These are phyloP conservation scores for Asobara japonica DNA, from an alignment of 1,140 invertebrate species.

Conservation along the genomic window DNA sequence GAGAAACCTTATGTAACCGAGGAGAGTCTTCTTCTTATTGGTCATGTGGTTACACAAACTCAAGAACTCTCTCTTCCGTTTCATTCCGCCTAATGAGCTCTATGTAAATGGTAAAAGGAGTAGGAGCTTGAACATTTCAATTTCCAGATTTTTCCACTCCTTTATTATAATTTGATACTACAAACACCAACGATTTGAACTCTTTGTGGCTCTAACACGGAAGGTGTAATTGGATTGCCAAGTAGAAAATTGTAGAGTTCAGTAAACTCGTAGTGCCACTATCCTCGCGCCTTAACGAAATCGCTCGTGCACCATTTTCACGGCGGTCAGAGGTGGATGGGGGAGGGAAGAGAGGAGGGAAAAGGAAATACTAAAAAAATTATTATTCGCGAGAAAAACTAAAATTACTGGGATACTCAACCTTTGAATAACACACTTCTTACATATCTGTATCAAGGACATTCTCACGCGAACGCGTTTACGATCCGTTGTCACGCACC, in stretches of 20 bases:
- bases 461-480: constrained; percentile 32
- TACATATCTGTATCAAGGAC: neutral
- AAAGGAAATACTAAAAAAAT: neutral
- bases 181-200: constrained; percentile 1
- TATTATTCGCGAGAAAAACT: constrained; percentile 12
- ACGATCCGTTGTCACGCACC: constrained; percentile 29
- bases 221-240: constrained; percentile 13
- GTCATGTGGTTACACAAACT: constrained; percentile 42
- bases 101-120: constrained; percentile 18
- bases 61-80: constrained; percentile 28
- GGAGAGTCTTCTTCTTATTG: constrained; percentile 23
- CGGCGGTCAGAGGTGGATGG: no score
- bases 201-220: constrained; percentile 10
- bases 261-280: constrained; percentile 5
- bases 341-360: neutral
- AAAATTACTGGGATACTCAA: neutral
- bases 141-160: neutral
- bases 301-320: neutral
- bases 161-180: neutral
- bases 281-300: neutral
- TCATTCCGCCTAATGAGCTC: constrained; percentile 31
- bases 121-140: neutral
- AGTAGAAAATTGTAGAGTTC: constrained; percentile 15
- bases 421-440: neutral
- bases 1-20: constrained; percentile 39